These are phyloP conservation scores for Anagyrus pseudococci DNA, from an alignment of 2,888 invertebrate species.

Conservation along the genomic window DNA sequence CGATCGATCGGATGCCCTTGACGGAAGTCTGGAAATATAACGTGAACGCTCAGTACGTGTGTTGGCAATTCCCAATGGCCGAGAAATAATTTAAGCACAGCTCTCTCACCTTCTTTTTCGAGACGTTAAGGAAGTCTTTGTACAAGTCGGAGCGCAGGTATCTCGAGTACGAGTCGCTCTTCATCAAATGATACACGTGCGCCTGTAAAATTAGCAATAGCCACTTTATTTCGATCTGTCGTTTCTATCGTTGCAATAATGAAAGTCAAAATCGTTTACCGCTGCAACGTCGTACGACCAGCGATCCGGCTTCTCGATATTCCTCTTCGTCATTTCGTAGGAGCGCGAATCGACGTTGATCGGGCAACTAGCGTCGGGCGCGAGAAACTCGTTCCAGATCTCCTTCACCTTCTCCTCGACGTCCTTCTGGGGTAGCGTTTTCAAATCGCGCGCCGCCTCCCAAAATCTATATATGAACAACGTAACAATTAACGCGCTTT, in stretches of 20 bases:
- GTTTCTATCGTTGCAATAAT: too few relatives aligned
- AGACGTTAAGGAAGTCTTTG: conserved; percentile 93
- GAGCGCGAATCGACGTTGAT: conserved; percentile 97
- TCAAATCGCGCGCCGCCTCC: conserved; percentile 93
- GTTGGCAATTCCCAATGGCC: neutral
- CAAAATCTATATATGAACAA: conserved; percentile 77
- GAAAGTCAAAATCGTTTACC: conserved; percentile 62
- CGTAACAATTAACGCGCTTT: too few relatives aligned
- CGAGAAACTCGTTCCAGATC: conserved; percentile 93
- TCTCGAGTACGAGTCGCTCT: conserved; percentile 97
- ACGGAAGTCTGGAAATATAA: conserved; percentile 77
- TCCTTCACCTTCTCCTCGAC: conserved; percentile 83
- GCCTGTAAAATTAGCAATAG: conserved; percentile 68
- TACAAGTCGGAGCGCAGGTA: conserved; percentile 98
- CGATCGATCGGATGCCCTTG: conserved; percentile 85
- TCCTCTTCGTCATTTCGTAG: conserved; percentile 82
- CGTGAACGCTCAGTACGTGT: neutral
- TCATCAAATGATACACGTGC: conserved; percentile 99
- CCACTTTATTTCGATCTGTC: too few relatives aligned
- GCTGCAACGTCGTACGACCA: conserved; percentile 98
- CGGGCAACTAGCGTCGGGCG: conserved; percentile 92
- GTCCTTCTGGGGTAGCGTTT: conserved; percentile 84
- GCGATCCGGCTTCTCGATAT: conserved; percentile 83
- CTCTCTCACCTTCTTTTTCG: conserved; percentile 88
- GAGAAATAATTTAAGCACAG: neutral